These are phyloP conservation scores for Vesta saturnalis DNA, from an alignment of 2,888 invertebrate genomes.

Conservation along the genomic window DNA sequence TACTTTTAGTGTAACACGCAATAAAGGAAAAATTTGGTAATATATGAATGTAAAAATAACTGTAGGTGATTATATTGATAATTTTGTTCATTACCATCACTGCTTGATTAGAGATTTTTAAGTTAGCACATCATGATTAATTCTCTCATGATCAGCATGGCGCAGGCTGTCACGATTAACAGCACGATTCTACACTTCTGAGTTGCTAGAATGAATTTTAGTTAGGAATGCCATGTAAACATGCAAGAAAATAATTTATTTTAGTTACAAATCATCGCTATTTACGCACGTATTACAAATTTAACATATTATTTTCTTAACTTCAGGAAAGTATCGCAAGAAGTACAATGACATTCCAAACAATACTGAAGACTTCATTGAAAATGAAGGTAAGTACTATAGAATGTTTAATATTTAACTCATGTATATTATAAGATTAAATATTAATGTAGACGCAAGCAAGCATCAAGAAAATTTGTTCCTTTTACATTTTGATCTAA, in stretches of 20 bases:
- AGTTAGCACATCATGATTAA: slow-evolving; percentile 49
- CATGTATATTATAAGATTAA: background rate
- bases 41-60: slow-evolving; percentile 18
- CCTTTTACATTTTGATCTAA: slow-evolving; percentile 24
- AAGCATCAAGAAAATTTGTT: background rate
- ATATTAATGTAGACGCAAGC: background rate
- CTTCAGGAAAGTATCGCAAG: slow-evolving; percentile 50
- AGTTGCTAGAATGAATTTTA: slow-evolving; percentile 54
- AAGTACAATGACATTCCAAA: slow-evolving; percentile 46
- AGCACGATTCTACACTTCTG: slow-evolving; percentile 53
- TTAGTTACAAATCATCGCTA: slow-evolving; percentile 50
- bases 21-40: slow-evolving; percentile 12
- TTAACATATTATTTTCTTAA: slow-evolving; percentile 39
- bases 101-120: slow-evolving; percentile 30
- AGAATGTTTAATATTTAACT: background rate
- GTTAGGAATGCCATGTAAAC: slow-evolving; percentile 52
- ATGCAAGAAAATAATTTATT: slow-evolving; percentile 56
- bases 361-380: slow-evolving; percentile 28
- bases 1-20: slow-evolving; percentile 20
- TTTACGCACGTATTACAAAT: slow-evolving; percentile 45
- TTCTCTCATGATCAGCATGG: slow-evolving; percentile 53
- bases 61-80: background rate
- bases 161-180: slow-evolving; percentile 57
- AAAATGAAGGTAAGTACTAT: slow-evolving; percentile 21
- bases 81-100: slow-evolving; percentile 18